Evolutionary conservation across 2,888 invertebrate genomes (phyloP).

Genomic region (Rhagonycha fulva): DNA sequence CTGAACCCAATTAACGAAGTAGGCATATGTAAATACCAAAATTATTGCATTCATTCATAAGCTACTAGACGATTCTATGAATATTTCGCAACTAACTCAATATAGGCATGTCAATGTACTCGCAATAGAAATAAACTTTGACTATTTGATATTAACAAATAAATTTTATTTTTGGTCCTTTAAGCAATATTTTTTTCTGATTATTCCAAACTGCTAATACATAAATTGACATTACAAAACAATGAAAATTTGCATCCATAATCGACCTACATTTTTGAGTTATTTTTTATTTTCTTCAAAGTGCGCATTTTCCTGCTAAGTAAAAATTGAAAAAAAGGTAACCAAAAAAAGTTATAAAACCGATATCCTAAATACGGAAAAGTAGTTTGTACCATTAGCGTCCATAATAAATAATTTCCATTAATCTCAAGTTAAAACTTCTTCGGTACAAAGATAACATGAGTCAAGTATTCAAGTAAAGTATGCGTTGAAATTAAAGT

Average conservation of each 20-base stretch:
- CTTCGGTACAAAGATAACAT: constrained; percentile 30
- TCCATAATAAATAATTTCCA: constrained; percentile 12
- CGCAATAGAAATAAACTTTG: constrained; percentile 25
- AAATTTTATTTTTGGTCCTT: background rate
- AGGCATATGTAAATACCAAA: constrained; percentile 24
- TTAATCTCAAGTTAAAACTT: constrained; percentile 29
- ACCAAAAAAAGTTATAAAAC: background rate
- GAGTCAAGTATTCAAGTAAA: constrained; percentile 26
- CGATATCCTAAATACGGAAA: background rate
- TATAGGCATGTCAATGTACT: constrained; percentile 29
- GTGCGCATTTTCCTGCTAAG: background rate
- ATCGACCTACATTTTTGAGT: constrained; percentile 26
- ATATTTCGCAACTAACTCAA: constrained; percentile 23
- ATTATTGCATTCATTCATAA: constrained; percentile 25
- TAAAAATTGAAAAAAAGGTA: background rate
- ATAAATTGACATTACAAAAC: constrained; percentile 18
- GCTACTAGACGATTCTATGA: constrained; percentile 20
- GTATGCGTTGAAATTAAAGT: constrained; percentile 48
- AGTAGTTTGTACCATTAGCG: background rate
- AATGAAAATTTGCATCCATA: constrained; percentile 26
- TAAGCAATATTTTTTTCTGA: constrained; percentile 24
- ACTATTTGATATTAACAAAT: constrained; percentile 14
- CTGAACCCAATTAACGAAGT: constrained; percentile 24
- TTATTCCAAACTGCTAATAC: constrained; percentile 22
- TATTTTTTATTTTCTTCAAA: background rate